Base-by-base conservation (phyloP, 2,888 invertebrate genomes). In the Stratiomys singularior region DNA sequence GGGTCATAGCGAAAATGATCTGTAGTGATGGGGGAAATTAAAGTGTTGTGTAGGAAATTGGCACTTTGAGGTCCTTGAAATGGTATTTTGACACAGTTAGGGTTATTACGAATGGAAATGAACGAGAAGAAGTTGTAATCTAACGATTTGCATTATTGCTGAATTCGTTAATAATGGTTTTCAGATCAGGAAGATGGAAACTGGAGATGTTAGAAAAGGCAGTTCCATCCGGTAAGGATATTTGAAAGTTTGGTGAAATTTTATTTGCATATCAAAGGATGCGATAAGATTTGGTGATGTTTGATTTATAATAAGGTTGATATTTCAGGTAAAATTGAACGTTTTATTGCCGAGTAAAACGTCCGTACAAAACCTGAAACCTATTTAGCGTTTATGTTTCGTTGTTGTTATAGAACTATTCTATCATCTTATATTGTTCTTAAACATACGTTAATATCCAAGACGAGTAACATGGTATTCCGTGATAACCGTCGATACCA, bases 41-140 rank as follows among this genome's bases (percentile, higher is more conserved):
- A 7, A 21, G 11, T 47, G 44, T 47, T 25, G 47, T 1, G 46
- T 21, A 21, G 15, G 37, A 74, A 74, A 74, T 74, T 74, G 74
- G 58, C 74, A 74, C 74, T 74, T 74, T 74, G 74, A 74, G 74
- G 74, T 74, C 30, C 74, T 74, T 74, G 74, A 74, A 74, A 69
- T 74, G 21, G 37, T 74, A 74, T 74, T 74, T 74, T 74, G 74
- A 74, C 74, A 74, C 18, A 58, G 74, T 74, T 23, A 60, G 60
- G 74, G 60, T 58, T 58, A 74, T 74, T 74, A 74, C 37, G 74
- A 58, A 74, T 74, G 46, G 69, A 44, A 13, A 37, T 15, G 15
- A 4, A 18, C 15, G 28, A 56, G 52, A 44, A 37, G 44, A 27
- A 44, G 27, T 60, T 23, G 60, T 25, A 25, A 60, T 11, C 13